phyloP scores from a whole-genome alignment of 2,797 vertebrate species.

The Epinephelus coioides region DNA sequence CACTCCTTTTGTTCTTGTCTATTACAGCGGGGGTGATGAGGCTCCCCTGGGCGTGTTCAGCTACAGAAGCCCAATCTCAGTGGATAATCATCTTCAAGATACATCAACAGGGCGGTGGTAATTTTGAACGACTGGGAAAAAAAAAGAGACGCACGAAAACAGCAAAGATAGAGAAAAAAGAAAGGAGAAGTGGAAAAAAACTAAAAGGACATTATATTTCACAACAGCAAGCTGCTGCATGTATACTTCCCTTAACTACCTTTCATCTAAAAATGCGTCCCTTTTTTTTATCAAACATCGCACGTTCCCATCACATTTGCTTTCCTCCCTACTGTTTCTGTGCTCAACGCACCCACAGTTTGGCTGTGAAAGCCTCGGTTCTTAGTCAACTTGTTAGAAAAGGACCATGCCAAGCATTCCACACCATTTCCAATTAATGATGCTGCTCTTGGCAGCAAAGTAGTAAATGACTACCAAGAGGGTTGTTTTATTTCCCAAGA shows the following conservation, averaged over 20 bases:
- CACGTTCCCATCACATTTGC: conserved; percentile 54
- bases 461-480: conserved; percentile 81
- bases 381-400: conserved; percentile 79
- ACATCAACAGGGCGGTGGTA: conserved; percentile 74
- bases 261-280: conserved; percentile 15
- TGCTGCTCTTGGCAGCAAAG: conserved; percentile 81
- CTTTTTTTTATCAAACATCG: conserved; percentile 48
- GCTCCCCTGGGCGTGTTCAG: conserved; percentile 76
- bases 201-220: conserved; percentile 31
- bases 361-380: conserved; percentile 66
- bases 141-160: conserved; percentile 13
- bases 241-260: conserved; percentile 11
- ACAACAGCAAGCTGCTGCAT: background rate
- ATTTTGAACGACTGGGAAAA: conserved; percentile 69
- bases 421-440: conserved; percentile 85
- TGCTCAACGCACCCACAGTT: conserved; percentile 69
- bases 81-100: conserved; percentile 82
- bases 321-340: conserved; percentile 60
- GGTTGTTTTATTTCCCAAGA: conserved; percentile 83
- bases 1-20: conserved; percentile 78
- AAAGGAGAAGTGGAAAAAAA: conserved; percentile 17
- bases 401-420: conserved; percentile 79
- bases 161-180: conserved; percentile 19
- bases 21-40: conserved; percentile 78
- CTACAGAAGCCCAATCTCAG: conserved; percentile 78